These are phyloP conservation scores for Caenorhabditis brenneri DNA, from an alignment of 1,140 invertebrate species.

Conservation along the genomic window DNA sequence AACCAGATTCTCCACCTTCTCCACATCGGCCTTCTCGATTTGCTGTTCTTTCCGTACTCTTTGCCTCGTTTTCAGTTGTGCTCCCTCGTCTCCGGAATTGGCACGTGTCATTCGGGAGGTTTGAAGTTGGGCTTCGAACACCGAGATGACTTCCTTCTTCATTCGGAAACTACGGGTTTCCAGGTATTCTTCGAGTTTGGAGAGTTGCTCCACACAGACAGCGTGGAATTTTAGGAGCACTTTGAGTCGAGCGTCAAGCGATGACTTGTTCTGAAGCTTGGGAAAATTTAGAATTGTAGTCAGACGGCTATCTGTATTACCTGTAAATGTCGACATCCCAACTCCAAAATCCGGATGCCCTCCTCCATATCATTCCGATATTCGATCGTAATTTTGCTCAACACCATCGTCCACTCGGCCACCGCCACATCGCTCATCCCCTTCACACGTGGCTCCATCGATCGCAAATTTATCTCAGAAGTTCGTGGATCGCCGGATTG, in stretches of 20 bases:
- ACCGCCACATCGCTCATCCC: background rate
- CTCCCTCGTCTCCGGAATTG: background rate
- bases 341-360: slow-evolving; percentile 1
- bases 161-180: background rate
- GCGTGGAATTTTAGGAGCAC: background rate
- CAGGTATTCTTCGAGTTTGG: background rate
- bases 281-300: no score
- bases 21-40: background rate
- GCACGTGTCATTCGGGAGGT: background rate
- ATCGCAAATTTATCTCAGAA: background rate
- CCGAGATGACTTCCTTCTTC: background rate
- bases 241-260: background rate
- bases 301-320: no score
- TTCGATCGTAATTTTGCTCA: slow-evolving; percentile 20
- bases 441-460: background rate
- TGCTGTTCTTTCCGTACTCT: background rate
- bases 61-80: background rate
- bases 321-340: background rate
- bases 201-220: background rate
- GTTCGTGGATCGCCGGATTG: background rate
- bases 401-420: background rate
- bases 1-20: background rate
- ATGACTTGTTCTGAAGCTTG: background rate
- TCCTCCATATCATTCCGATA: slow-evolving; percentile 6
- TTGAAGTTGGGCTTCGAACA: background rate